Base-by-base conservation (phyloP, 1,140 invertebrate species). In the Frieseomelitta varia region DNA sequence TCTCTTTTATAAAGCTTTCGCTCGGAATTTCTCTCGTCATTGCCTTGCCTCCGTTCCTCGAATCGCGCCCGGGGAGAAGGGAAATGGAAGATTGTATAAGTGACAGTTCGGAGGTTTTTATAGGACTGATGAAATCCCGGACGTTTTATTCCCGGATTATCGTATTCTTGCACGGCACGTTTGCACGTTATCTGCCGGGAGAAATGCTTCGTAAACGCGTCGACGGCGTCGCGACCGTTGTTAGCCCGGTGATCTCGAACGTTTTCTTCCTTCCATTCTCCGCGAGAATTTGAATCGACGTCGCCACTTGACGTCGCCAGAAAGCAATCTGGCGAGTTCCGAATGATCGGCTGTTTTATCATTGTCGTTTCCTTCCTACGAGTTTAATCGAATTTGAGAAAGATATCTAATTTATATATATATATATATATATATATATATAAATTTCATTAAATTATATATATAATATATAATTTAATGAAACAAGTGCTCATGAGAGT, bases 1-100 rank as follows among this genome's bases (percentile, higher is more conserved):
- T 88, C 74, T 75, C 74, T 77, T 87, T 90, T 90, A 90, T 90
- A 88, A 88, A 91, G 81, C 84, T 76, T 82, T 87, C n/a, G 63
- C 6, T 17, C 15, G 39, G 68, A 84, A 91, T 91, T 84, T 85
- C 65, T 58, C 34, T 71, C 47, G 74, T 39, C 79, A 68, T 80
- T 87, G 86, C 65, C 30, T n/a, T 56, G 39, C 39, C 39, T 55
- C 56, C 51, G 51, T 27, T 51, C 4, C 74, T 58, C 65, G 76
- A 76, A 79, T 71, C 58, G 67, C 53, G 34, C 63, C 8, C 15
- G 39, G 39, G 6, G 6, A 47, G 8, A 47, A 71, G 15, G 15
- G 27, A 65, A 82, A 79, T 1, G 63, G 65, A 84, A 87, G 75
- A 86, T 88, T 77, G 74, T 75, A 81, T 81, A 88, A 85, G 87